Evolutionary conservation across 2,888 invertebrate species (phyloP).

Genomic region (Dryocosmus kuriphilus): DNA sequence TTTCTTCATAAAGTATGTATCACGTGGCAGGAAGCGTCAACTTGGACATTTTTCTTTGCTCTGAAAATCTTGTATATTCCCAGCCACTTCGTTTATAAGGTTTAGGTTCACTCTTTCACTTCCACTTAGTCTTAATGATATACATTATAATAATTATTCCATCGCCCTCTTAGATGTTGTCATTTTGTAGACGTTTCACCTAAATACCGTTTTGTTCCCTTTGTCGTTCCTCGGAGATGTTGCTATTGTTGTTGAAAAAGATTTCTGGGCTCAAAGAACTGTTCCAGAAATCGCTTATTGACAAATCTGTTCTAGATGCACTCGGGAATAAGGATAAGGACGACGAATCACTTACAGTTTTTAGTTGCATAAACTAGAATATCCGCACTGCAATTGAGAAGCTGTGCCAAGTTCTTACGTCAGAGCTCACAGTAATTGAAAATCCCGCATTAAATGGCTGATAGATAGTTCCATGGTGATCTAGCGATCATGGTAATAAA

Average conservation of each 20-base stretch:
- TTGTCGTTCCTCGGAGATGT: neutral
- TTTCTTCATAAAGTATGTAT: slow-evolving; percentile 31
- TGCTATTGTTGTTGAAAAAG: neutral
- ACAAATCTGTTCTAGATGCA: neutral
- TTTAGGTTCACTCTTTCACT: neutral
- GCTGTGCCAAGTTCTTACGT: slow-evolving; percentile 33
- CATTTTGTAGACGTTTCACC: neutral
- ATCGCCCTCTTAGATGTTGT: neutral
- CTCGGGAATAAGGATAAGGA: slow-evolving; percentile 12
- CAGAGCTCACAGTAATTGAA: slow-evolving; percentile 31
- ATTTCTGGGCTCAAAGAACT: neutral
- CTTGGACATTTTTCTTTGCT: slow-evolving; percentile 14
- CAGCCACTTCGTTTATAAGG: neutral
- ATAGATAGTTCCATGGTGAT: slow-evolving; percentile 25
- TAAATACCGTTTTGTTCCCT: neutral
- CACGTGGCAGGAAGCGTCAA: slow-evolving; percentile 24
- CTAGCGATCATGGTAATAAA: slow-evolving; percentile 5
- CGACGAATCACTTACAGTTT: slow-evolving; percentile 19
- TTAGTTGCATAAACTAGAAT: slow-evolving; percentile 37
- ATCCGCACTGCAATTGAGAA: slow-evolving; percentile 17
- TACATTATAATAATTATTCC: neutral
- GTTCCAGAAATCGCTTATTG: neutral
- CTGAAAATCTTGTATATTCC: neutral
- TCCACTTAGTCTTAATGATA: neutral
- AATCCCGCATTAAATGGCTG: slow-evolving; percentile 20